These are phyloP conservation scores for Chaetura pelagica DNA, from an alignment of 2,113 vertebrate genomes.

Conservation along the genomic window DNA sequence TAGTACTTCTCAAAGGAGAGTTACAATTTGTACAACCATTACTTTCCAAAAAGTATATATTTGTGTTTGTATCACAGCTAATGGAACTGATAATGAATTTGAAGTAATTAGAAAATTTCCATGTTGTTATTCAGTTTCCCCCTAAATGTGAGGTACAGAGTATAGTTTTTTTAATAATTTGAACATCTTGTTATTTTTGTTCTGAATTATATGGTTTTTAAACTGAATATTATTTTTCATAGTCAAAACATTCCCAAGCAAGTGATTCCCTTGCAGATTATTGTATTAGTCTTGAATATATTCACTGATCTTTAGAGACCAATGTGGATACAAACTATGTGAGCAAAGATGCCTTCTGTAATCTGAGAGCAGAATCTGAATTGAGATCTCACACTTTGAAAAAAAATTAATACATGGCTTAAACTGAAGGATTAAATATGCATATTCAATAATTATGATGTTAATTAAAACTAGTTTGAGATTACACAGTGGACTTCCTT, in stretches of 20 bases:
- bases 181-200: not conserved
- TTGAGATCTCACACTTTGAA: not conserved
- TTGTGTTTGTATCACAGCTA: not conserved
- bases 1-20: not conserved
- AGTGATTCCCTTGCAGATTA: not conserved
- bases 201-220: not conserved
- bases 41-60: not conserved
- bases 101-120: not conserved
- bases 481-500: not conserved
- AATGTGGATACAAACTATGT: accelerated
- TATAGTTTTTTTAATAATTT: not conserved
- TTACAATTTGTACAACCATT: not conserved
- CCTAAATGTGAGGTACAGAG: not conserved
- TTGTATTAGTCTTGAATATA: not conserved
- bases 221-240: not conserved
- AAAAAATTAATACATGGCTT: accelerated
- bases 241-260: not conserved
- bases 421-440: not conserved
- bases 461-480: not conserved
- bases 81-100: not conserved
- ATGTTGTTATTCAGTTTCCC: not conserved
- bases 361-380: not conserved
- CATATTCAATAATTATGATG: not conserved
- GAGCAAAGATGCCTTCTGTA: not conserved
- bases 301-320: not conserved